Percentiles rank a stretch among this genome's conserved stretches.
Conservation (phyloP, 2,888 invertebrate genomes). For the Erebia ligea region DNA sequence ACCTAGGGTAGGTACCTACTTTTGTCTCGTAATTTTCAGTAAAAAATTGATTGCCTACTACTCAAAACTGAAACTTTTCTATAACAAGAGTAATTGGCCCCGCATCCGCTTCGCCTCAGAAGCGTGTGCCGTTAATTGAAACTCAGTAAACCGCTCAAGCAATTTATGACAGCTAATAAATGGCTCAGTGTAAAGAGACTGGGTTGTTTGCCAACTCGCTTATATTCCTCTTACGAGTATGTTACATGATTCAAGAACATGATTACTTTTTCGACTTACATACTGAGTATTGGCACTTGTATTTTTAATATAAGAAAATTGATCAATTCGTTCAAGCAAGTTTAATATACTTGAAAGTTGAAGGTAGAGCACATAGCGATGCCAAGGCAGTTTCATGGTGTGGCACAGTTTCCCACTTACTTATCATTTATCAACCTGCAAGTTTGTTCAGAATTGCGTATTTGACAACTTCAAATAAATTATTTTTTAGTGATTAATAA, state of each 20-base stretch:
- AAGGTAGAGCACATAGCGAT: too few species aligned
- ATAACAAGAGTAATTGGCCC: slow-evolving; percentile 26
- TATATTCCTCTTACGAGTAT: slow-evolving; percentile 55
- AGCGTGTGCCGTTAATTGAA: slow-evolving; percentile 43
- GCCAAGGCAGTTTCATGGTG: too few species aligned
- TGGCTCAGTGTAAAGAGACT: slow-evolving; percentile 40
- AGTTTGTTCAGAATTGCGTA: too few species aligned
- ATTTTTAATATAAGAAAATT: neutral
- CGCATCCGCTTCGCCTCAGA: slow-evolving; percentile 30
- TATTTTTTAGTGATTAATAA: too few species aligned
- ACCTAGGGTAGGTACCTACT: too few species aligned
- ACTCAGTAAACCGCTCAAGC: slow-evolving; percentile 44
- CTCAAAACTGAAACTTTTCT: slow-evolving; percentile 15
- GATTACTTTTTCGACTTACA: slow-evolving; percentile 27
- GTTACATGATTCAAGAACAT: slow-evolving; percentile 29
- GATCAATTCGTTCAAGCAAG: too few species aligned
- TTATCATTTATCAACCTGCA: too few species aligned
- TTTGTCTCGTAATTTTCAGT: too few species aligned
- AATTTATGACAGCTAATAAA: slow-evolving; percentile 47
- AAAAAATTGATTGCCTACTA: too few species aligned
- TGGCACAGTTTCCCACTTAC: too few species aligned
- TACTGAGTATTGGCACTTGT: neutral
- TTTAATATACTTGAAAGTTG: too few species aligned
- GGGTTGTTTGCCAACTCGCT: slow-evolving; percentile 51
- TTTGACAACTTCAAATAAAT: too few species aligned